phyloP scores from a whole-genome alignment of 2,888 invertebrate species.

The Aspidiotus destructor region DNA sequence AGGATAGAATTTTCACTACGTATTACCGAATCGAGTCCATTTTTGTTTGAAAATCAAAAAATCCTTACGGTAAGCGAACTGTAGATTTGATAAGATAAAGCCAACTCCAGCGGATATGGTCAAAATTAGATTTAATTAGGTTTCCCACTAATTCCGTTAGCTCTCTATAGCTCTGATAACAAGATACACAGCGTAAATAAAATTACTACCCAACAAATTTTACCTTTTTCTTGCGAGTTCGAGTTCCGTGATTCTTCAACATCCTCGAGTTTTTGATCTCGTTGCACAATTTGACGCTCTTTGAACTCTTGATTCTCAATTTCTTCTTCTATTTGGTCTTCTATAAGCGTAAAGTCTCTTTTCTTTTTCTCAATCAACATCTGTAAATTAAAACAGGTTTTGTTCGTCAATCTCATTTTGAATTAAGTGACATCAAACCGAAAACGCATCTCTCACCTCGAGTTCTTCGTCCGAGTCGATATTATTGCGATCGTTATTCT shows the following conservation, averaged over 20 bases:
- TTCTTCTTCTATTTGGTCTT: constrained; percentile 26
- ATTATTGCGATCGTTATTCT: constrained; percentile 7
- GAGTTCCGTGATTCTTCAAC: constrained; percentile 10
- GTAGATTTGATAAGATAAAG: too few species aligned
- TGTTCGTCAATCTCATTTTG: background rate
- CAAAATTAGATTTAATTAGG: too few species aligned
- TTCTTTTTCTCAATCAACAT: constrained; percentile 24
- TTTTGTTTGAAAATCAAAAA: too few species aligned
- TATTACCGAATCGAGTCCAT: too few species aligned
- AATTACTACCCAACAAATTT: too few species aligned
- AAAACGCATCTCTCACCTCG: constrained; percentile 8
- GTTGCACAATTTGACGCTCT: constrained; percentile 20
- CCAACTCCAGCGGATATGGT: too few species aligned
- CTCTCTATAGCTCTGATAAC: too few species aligned
- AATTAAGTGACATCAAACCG: background rate
- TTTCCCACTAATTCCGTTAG: too few species aligned
- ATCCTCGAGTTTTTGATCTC: constrained; percentile 16
- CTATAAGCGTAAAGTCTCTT: constrained; percentile 17
- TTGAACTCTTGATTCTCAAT: constrained; percentile 21
- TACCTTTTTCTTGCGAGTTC: constrained; percentile 2
- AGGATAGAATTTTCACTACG: too few species aligned
- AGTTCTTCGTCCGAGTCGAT: constrained; percentile 29
- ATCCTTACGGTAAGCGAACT: too few species aligned
- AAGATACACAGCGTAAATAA: too few species aligned
- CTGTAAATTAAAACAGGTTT: constrained; percentile 2